Evolutionary conservation across 2,797 vertebrate genomes (phyloP), one percentile per base, ranked within the genome.

Genomic region (Melanotaenia nigrans): DNA sequence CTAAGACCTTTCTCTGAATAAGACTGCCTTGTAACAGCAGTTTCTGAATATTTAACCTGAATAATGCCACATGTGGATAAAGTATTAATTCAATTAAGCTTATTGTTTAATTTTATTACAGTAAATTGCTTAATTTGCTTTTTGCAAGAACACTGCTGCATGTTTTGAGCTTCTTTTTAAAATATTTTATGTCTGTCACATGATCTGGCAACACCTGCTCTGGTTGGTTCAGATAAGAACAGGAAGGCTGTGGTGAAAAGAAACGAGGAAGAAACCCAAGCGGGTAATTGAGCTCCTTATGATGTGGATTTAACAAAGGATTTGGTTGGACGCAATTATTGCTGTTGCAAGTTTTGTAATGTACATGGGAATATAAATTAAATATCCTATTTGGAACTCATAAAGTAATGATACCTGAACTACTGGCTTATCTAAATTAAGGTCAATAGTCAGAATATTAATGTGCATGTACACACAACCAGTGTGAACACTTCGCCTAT

Each of bases 401-500:
- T n/a, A n/a, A 2, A n/a, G 45, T 1, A 47, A 47, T 9, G 6
- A n/a, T n/a, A n/a, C 42, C 18, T 47, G 20, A n/a, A 47, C n/a
- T 47, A 47, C 45, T n/a, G 20, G 20, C 45, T 47, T 8, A 47
- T 47, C 45, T 47, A n/a, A n/a, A 47, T 47, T 22, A 47, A 47
- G 45, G 45, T 47, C 45, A 47, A 47, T 47, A 47, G 45, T 47
- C 45, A 47, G 45, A 47, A 47, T 47, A n/a, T n/a, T 47, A 47
- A 20, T 9, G 45, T 47, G 45, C 20, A 47, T n/a, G 45, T 8
- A n/a, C 18, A 47, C 45, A n/a, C 20, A 9, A n/a, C 20, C 45
- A 20, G 62, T 75, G 68, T 71, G 73, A 78, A 71, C 18, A 18
- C 22, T 24, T 53, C 18, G 1, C 68, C 72, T 42, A 51, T 73